A percentile compares a stretch with the other conserved stretches of the same genome.
Conservation (phyloP, 2,113 vertebrate genomes). For the Alethe castanea region DNA sequence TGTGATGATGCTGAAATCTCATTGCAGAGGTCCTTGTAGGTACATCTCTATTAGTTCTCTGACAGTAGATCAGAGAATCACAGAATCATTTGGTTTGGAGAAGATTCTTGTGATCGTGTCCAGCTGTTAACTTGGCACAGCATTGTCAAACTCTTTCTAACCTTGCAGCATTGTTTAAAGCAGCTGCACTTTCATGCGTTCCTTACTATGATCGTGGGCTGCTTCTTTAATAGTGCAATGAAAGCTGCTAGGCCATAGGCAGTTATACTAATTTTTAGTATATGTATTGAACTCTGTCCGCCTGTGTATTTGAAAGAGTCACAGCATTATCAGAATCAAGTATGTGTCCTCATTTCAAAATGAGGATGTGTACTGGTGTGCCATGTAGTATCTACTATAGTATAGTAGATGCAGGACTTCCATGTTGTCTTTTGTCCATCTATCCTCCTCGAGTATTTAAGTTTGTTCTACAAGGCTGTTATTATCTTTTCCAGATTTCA, state of each 20-base stretch:
- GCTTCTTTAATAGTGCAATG: background rate
- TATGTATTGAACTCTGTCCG: background rate
- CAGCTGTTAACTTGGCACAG: background rate
- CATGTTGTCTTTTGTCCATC: background rate
- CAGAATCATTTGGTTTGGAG: background rate
- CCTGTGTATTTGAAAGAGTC: background rate
- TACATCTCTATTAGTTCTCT: background rate
- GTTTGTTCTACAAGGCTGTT: background rate
- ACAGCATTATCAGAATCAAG: background rate
- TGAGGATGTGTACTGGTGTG: background rate
- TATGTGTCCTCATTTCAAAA: background rate
- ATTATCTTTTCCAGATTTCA: background rate
- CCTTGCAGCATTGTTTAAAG: background rate
- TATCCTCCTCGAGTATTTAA: background rate
- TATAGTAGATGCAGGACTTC: background rate
- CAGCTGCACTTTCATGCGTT: background rate
- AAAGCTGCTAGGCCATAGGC: background rate
- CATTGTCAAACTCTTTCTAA: background rate
- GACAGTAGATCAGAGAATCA: background rate
- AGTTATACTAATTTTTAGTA: background rate
- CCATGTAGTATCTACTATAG: background rate
- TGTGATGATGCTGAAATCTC: background rate
- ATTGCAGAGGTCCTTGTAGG: background rate
- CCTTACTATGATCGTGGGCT: background rate
- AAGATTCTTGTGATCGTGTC: background rate